A percentile compares a stretch with the other conserved stretches of the same genome.
phyloP scores from a whole-genome alignment of 2,888 invertebrate genomes.

The Adelognathus sp. region DNA sequence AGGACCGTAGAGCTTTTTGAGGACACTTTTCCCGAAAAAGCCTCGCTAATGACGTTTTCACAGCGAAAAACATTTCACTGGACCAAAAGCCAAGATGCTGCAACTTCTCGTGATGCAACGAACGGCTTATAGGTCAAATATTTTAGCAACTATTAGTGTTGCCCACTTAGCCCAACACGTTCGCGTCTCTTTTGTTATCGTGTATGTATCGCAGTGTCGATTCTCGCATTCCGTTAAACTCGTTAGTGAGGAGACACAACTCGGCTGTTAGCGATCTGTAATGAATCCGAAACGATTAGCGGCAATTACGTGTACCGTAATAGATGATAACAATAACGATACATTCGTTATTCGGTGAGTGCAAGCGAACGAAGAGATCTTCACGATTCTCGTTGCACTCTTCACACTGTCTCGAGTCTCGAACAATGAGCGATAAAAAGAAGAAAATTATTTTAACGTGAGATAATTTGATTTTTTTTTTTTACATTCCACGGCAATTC shows the following conservation, averaged over 20 bases:
- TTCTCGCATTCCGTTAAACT: conserved; percentile 67
- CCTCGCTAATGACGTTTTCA: too few relatives aligned
- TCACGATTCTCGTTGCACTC: not conserved
- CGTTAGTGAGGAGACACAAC: conserved; percentile 65
- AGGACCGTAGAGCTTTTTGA: too few relatives aligned
- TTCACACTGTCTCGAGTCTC: not conserved
- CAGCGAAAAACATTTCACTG: too few relatives aligned
- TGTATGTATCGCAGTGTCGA: conserved; percentile 57
- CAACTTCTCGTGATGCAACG: conserved; percentile 27
- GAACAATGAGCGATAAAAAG: not conserved
- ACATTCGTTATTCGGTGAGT: not conserved
- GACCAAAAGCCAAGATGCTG: not conserved
- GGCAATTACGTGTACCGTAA: conserved; percentile 58
- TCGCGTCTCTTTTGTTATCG: conserved; percentile 64
- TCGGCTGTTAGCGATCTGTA: conserved; percentile 65
- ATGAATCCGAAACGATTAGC: conserved; percentile 70
- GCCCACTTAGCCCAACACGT: conserved; percentile 69
- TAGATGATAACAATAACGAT: too few relatives aligned
- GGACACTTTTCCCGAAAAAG: too few relatives aligned
- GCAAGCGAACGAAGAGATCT: not conserved
- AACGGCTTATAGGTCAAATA: conserved; percentile 72
- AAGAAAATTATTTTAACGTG: not conserved
- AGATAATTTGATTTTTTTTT: too few relatives aligned
- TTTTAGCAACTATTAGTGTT: conserved; percentile 77
- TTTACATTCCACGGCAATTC: not conserved